Conservation (phyloP, 2,797 vertebrate species). For the Emydoidea blandingii region DNA sequence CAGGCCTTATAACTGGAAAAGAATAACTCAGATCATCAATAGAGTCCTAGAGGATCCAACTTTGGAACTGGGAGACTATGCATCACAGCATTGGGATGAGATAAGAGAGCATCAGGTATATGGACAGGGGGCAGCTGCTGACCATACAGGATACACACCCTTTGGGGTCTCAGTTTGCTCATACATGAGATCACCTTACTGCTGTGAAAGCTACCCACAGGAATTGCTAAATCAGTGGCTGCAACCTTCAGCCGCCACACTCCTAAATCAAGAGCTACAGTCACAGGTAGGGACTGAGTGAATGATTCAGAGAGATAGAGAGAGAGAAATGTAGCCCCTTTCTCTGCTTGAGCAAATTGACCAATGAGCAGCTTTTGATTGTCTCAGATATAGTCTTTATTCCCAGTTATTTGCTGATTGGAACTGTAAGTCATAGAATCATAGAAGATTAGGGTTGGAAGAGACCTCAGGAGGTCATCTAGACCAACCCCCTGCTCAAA, state of each 20-base stretch:
- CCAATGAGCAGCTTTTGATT: accelerated
- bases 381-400: neutral
- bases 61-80: neutral
- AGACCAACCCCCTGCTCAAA: no score
- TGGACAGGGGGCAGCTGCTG: neutral
- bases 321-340: accelerated
- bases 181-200: accelerated
- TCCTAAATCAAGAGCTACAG: neutral
- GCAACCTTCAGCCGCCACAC: neutral
- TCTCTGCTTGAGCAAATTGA: accelerated
- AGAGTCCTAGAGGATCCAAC: neutral
- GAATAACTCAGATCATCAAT: neutral
- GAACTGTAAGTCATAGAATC: neutral
- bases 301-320: accelerated
- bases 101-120: neutral
- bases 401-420: neutral
- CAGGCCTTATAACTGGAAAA: neutral
- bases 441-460: no score
- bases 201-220: neutral
- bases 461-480: no score
- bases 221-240: neutral
- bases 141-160: neutral
- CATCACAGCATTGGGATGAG: neutral
- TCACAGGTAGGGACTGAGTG: accelerated
- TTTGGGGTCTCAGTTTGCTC: neutral